Percentiles rank a stretch among this genome's conserved stretches.
Conservation (phyloP, 2,113 vertebrate genomes). For the Mohoua ochrocephala region DNA sequence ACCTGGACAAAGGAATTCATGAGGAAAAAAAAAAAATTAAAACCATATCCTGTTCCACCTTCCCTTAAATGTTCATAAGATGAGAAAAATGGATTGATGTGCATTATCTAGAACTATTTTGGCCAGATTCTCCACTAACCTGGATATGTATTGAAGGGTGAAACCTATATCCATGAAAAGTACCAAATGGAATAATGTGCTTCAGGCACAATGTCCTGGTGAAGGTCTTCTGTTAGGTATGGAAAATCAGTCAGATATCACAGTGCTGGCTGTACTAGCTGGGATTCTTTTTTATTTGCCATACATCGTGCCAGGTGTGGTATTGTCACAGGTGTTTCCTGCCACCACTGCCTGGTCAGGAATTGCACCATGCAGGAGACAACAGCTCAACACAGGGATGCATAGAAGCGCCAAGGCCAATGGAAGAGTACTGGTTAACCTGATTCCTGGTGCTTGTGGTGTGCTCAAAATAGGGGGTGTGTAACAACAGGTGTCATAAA, state of each 20-base stretch:
- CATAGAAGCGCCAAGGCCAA: background rate
- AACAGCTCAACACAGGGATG: background rate
- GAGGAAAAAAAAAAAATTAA: background rate
- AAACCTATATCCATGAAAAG: background rate
- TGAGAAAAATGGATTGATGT: background rate
- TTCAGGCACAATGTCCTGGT: background rate
- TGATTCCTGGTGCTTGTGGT: background rate
- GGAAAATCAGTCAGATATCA: background rate
- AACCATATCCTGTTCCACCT: background rate
- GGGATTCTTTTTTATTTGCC: background rate
- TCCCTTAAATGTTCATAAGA: background rate
- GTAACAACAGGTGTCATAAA: background rate
- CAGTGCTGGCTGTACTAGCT: background rate
- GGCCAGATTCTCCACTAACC: background rate
- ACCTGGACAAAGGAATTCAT: background rate
- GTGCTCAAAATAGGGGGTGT: background rate
- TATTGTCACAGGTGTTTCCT: background rate
- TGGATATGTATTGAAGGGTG: background rate
- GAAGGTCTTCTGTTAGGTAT: background rate
- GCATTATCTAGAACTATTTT: background rate
- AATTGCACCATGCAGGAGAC: background rate
- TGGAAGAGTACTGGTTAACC: background rate
- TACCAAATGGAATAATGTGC: background rate
- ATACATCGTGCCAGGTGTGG: rapidly evolving
- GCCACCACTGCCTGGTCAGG: too few relatives aligned